A percentile compares a stretch with the other conserved stretches of the same genome.
Conservation (phyloP, 2,888 invertebrate species). For the Druceiella hillmani region DNA sequence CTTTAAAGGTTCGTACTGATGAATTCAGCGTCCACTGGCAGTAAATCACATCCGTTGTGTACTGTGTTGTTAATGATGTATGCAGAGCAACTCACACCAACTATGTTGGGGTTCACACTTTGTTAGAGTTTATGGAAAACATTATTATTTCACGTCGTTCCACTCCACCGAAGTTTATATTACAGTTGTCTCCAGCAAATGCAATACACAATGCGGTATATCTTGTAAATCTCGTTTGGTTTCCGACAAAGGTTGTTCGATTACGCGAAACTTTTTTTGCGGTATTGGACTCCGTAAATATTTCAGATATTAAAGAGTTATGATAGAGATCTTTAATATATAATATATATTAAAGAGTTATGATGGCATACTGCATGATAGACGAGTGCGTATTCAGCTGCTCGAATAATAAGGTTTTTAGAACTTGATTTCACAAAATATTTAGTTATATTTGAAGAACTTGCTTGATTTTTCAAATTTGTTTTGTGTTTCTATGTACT, state of each 20-base stretch:
- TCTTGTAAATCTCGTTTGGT: conserved; percentile 20
- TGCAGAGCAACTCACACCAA: conserved; percentile 22
- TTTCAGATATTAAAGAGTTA: no score
- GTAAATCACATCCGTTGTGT: conserved; percentile 18
- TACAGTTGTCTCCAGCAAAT: conserved; percentile 14
- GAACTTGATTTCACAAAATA: conserved; percentile 12
- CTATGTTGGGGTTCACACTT: conserved; percentile 14
- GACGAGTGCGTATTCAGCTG: conserved; percentile 25
- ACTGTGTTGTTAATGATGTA: conserved; percentile 22
- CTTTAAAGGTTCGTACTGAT: no score
- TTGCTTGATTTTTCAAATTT: conserved; percentile 14
- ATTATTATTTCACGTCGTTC: conserved; percentile 17
- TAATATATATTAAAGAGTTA: conserved; percentile 24
- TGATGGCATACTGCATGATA: conserved; percentile 26
- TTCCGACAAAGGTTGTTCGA: conserved; percentile 18
- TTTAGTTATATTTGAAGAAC: conserved; percentile 12
- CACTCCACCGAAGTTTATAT: conserved; percentile 23
- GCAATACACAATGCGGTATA: conserved; percentile 17
- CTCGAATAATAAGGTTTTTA: conserved; percentile 14
- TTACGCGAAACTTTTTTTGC: conserved; percentile 22
- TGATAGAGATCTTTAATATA: conserved; percentile 21
- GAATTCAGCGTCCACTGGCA: conserved; percentile 22
- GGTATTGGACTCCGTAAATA: conserved; percentile 22
- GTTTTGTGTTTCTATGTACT: conserved; percentile 17
- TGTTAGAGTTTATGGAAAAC: conserved; percentile 16